Percentiles rank a stretch among this genome's conserved stretches.
Conservation (phyloP, 2,113 vertebrate species). For the Pipa parva region DNA sequence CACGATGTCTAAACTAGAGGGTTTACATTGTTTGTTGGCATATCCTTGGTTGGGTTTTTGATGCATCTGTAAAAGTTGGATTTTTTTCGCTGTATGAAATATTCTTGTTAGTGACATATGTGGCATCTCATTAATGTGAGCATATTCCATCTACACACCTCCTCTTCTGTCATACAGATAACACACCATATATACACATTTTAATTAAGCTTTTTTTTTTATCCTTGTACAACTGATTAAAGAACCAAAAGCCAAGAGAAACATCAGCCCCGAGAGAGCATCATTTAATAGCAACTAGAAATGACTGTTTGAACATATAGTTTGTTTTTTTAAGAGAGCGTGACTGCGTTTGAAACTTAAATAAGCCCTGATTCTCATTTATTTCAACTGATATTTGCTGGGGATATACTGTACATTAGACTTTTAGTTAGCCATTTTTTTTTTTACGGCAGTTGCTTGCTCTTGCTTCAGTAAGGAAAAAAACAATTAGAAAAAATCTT, state of each 20-base stretch:
- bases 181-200: neutral
- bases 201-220: neutral
- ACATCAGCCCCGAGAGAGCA: neutral
- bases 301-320: no score
- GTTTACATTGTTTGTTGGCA: no score
- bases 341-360: no score
- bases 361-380: no score
- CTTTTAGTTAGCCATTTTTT: no score
- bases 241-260: neutral
- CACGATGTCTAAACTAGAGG: constrained; percentile 32
- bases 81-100: neutral
- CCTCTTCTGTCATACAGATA: neutral
- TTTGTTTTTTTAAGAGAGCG: no score
- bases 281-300: no score
- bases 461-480: no score
- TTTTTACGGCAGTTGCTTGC: no score
- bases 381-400: no score
- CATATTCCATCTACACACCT: neutral
- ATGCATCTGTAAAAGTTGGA: neutral
- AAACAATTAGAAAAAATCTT: no score
- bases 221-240: neutral
- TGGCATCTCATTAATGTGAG: neutral
- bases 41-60: constrained; percentile 7
- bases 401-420: no score
- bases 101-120: neutral